Conservation (phyloP, 1,140 invertebrate genomes). For the honey bee (Apis mellifera) region Amel_HAv3.1 CM009946.2:5181501-5182000, state of each 20-base stretch:
- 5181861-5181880: no score
- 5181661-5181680: conserved; percentile 69
- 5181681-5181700: conserved; percentile 81
- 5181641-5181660: conserved; percentile 68
- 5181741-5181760: conserved; percentile 79
- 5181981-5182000: no score
- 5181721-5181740: conserved; percentile 78
- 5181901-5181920: no score
- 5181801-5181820: conserved; percentile 14
- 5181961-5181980: no score
- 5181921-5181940: no score
- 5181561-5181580: conserved; percentile 29
- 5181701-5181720: conserved; percentile 80
- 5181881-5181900: no score
- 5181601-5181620: conserved; percentile 57
- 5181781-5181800: conserved; percentile 71
- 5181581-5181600: conserved; percentile 53
- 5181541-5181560: conserved; percentile 24
- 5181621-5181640: conserved; percentile 51
- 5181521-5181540: no score
- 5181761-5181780: conserved; percentile 81
- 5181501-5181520: background rate
- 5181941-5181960: no score
- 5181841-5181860: background rate
- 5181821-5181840: conserved; percentile 12